phyloP scores from a whole-genome alignment of 2,888 invertebrate genomes.

The Nezara viridula region DNA sequence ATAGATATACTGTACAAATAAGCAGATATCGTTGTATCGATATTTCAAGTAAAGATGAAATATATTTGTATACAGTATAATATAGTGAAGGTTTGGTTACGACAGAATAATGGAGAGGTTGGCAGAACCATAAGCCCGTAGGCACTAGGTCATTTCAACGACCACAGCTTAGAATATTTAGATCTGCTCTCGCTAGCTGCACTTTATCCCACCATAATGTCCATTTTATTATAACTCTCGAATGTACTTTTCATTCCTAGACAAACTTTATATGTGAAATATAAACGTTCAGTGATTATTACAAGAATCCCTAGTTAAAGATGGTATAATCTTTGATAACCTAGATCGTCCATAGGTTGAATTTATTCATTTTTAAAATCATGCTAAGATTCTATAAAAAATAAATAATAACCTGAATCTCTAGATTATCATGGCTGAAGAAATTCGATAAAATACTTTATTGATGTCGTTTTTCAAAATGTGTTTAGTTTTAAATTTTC shows the following conservation, averaged over 20 bases:
- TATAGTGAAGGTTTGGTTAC: not conserved
- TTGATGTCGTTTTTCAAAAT: too few relatives aligned
- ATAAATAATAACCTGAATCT: too few relatives aligned
- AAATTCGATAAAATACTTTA: too few relatives aligned
- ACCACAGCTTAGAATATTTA: not conserved
- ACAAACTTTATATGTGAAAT: not conserved
- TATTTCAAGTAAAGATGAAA: not conserved
- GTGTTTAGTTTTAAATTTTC: too few relatives aligned
- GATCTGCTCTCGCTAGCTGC: not conserved
- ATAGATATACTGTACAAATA: too few relatives aligned
- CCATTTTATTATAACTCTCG: not conserved
- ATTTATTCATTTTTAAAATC: too few relatives aligned
- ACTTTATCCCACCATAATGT: not conserved
- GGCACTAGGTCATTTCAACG: slow-evolving; percentile 1
- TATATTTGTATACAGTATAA: not conserved
- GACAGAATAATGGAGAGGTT: not conserved
- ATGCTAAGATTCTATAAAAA: too few relatives aligned
- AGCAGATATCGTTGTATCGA: too few relatives aligned
- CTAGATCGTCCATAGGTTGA: too few relatives aligned
- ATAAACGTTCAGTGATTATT: not conserved
- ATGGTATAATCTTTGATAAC: too few relatives aligned
- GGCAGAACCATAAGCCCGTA: not conserved
- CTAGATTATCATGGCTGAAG: too few relatives aligned
- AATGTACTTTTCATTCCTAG: not conserved
- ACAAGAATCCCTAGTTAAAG: too few relatives aligned